phyloP scores from a whole-genome alignment of 2,113 vertebrate genomes.

The Pluvialis apricaria region DNA sequence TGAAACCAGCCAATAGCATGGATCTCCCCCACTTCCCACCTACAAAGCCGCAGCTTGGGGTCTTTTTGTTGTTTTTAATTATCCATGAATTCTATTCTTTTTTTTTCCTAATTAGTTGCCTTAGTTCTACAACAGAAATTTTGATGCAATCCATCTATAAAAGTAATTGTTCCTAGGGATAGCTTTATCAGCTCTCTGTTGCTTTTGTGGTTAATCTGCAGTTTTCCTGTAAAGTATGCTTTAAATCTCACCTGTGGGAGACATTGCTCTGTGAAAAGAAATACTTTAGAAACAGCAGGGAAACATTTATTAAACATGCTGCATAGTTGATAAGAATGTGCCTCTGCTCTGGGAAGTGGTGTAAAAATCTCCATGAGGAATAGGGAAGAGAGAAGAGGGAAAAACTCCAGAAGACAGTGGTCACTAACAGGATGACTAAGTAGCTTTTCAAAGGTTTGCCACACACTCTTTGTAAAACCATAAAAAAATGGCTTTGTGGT shows the following conservation, averaged over 20 bases:
- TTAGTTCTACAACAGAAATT: background rate
- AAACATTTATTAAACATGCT: background rate
- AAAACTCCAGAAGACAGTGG: background rate
- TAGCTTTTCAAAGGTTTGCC: slow-evolving; percentile 37
- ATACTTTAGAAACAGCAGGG: background rate
- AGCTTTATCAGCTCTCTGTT: background rate
- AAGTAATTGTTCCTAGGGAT: background rate
- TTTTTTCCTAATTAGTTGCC: background rate
- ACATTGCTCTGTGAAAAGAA: background rate
- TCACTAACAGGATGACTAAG: slow-evolving; percentile 35
- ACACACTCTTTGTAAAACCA: background rate
- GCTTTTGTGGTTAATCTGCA: background rate
- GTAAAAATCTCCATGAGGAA: background rate
- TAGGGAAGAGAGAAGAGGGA: background rate
- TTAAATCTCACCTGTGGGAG: background rate
- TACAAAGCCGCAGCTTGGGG: background rate
- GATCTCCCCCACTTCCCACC: background rate
- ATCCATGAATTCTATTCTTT: background rate
- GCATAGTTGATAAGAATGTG: background rate
- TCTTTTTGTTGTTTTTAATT: background rate
- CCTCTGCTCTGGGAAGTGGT: background rate
- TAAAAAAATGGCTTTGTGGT: slow-evolving; percentile 33
- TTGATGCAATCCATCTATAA: background rate
- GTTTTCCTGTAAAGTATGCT: background rate
- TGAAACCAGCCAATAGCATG: background rate